Conservation (phyloP, 2,113 vertebrate species). For the Triplophysa tibetana region DNA sequence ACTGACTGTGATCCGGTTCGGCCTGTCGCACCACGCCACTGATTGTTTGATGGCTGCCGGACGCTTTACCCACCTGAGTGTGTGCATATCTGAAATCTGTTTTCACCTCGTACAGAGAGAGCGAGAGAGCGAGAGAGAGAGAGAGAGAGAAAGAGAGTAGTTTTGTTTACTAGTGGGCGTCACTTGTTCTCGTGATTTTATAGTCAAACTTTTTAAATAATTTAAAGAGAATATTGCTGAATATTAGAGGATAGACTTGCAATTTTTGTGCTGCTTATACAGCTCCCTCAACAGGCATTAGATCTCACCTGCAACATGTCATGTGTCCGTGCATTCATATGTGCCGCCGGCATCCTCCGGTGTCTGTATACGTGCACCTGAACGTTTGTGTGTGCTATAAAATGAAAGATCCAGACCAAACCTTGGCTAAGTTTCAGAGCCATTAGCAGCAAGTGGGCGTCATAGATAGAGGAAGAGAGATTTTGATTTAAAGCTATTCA, state of each 20-base stretch:
- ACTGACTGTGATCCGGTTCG: slow-evolving; percentile 32
- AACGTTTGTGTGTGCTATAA: slow-evolving; percentile 25
- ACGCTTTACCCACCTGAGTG: slow-evolving; percentile 43
- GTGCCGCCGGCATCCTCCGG: slow-evolving; percentile 27
- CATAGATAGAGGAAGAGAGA: slow-evolving; percentile 14
- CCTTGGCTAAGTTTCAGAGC: slow-evolving; percentile 32
- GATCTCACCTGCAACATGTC: not conserved
- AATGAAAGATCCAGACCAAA: slow-evolving; percentile 4
- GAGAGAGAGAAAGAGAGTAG: not conserved
- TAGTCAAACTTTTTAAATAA: no score
- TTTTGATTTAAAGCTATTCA: slow-evolving; percentile 16
- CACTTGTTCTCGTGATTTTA: no score
- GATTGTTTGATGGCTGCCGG: slow-evolving; percentile 50
- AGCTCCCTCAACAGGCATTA: no score
- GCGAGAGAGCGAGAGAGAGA: not conserved
- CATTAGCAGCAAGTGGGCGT: slow-evolving; percentile 25
- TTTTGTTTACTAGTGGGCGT: not conserved
- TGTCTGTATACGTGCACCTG: slow-evolving; percentile 24
- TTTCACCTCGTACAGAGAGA: not conserved
- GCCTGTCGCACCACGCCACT: slow-evolving; percentile 15
- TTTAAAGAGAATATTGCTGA: no score
- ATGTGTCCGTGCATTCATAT: not conserved
- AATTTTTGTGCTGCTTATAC: no score
- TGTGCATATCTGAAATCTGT: slow-evolving; percentile 31
- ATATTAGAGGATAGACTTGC: not conserved